These are phyloP conservation scores for Drosophila melanogaster DNA, from an alignment of 1,140 invertebrate genomes.

Conservation along the genomic window DNA sequence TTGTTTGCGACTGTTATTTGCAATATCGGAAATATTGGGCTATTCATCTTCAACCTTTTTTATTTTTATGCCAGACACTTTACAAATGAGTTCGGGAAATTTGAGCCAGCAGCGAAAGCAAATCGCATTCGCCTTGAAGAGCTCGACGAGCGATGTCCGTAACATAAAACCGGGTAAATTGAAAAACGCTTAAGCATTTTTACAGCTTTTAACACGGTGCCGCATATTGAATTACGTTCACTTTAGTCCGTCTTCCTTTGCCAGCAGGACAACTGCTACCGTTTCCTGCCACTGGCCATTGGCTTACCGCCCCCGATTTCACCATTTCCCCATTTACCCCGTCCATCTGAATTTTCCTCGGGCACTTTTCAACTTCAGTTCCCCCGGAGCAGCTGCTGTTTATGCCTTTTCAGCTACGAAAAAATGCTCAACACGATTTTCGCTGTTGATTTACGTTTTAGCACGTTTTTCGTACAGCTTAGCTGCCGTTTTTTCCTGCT, in stretches of 20 bases:
- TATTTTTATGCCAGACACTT: slow-evolving; percentile 22
- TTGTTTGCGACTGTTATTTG: slow-evolving; percentile 12
- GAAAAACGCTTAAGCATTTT: slow-evolving; percentile 82
- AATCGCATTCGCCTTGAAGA: slow-evolving; percentile 67
- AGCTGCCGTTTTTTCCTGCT: slow-evolving; percentile 19
- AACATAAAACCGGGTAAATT: slow-evolving; percentile 80
- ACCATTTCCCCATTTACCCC: slow-evolving; percentile 3
- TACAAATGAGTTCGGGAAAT: slow-evolving; percentile 71
- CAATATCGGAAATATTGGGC: slow-evolving; percentile 9
- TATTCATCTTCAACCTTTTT: not conserved
- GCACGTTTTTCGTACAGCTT: slow-evolving; percentile 76
- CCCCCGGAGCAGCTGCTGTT: slow-evolving; percentile 28
- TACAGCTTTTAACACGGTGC: slow-evolving; percentile 78
- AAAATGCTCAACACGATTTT: slow-evolving; percentile 80
- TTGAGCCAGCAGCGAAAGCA: slow-evolving; percentile 73
- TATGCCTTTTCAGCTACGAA: slow-evolving; percentile 57
- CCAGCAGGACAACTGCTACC: slow-evolving; percentile 38
- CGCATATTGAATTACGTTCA: slow-evolving; percentile 79
- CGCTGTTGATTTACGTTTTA: slow-evolving; percentile 82
- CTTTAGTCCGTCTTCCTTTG: slow-evolving; percentile 3
- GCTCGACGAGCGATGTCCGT: slow-evolving; percentile 26
- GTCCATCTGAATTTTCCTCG: slow-evolving; percentile 32
- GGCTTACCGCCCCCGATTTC: slow-evolving; percentile 1
- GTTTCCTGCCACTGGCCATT: slow-evolving; percentile 28
- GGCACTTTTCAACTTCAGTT: slow-evolving; percentile 55